phyloP scores from a whole-genome alignment of 2,113 vertebrate genomes.

The Tachysurus vachellii region DNA sequence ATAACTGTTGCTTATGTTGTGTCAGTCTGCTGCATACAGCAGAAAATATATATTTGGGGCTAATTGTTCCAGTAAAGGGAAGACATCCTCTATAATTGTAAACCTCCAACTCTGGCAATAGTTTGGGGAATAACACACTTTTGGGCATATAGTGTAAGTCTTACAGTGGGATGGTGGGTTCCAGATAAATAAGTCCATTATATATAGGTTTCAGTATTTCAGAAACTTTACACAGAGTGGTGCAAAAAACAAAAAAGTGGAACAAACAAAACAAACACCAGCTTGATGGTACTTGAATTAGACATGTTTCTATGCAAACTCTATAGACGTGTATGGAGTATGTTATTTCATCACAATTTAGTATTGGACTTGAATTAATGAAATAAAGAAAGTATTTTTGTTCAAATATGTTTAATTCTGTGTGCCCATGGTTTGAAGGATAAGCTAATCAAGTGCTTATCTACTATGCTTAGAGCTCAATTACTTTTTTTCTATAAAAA shows the following conservation, averaged over 20 bases:
- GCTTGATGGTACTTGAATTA: too few species aligned
- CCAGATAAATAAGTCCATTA: neutral
- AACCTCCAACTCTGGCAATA: neutral
- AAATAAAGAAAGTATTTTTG: too few species aligned
- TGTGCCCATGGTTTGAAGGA: too few species aligned
- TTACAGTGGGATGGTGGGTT: neutral
- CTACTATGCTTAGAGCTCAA: too few species aligned
- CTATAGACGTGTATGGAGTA: too few species aligned
- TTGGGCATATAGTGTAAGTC: neutral
- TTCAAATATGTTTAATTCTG: too few species aligned
- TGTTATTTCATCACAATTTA: too few species aligned
- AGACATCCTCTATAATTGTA: neutral
- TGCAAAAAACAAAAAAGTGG: neutral
- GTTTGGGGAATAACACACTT: neutral
- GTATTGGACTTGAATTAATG: too few species aligned
- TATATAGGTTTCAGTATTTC: neutral
- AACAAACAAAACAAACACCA: too few species aligned
- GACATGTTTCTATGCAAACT: too few species aligned
- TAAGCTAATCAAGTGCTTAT: too few species aligned
- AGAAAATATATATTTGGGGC: neutral
- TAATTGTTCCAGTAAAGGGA: neutral
- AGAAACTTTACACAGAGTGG: neutral
- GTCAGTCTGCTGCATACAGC: neutral
- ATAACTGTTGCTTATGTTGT: slow-evolving; percentile 6
- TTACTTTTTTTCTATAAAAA: neutral